A percentile compares a stretch with the other conserved stretches of the same genome.
Evolutionary conservation across 2,797 vertebrate species (phyloP).

Genomic region (Gymnothorax javanicus): DNA sequence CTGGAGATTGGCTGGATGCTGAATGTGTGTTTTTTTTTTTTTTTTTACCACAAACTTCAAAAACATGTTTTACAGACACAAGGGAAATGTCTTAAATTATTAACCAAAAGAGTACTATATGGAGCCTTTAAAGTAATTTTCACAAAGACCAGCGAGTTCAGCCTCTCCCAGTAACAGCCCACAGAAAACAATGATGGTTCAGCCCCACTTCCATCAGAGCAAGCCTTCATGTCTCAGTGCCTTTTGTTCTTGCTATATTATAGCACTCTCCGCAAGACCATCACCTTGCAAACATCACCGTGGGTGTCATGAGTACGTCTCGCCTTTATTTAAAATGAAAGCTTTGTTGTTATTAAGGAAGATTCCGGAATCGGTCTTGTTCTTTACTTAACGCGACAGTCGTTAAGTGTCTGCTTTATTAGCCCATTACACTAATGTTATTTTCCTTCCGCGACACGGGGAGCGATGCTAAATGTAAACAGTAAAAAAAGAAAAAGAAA

Average conservation of each 20-base stretch:
- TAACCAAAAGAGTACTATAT: too few relatives aligned
- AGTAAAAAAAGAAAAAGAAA: not conserved
- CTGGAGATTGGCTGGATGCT: too few relatives aligned
- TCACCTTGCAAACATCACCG: not conserved
- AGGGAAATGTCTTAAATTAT: too few relatives aligned
- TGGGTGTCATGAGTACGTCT: not conserved
- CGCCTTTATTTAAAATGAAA: not conserved
- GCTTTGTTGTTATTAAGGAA: not conserved
- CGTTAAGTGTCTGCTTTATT: constrained; percentile 18
- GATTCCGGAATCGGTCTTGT: not conserved
- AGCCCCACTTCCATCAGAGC: not conserved
- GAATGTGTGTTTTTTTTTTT: too few relatives aligned
- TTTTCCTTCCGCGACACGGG: not conserved
- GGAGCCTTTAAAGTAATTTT: too few relatives aligned
- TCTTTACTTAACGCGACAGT: constrained; percentile 21
- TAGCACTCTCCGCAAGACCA: not conserved
- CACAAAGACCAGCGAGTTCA: not conserved
- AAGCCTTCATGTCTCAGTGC: not conserved
- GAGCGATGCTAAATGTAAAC: not conserved
- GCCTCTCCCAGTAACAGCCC: not conserved
- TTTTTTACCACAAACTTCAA: too few relatives aligned
- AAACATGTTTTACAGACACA: too few relatives aligned
- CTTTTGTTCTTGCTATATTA: not conserved
- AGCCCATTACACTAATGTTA: constrained; percentile 15
- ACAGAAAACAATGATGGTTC: not conserved